Conservation (phyloP, 2,113 vertebrate species). For the Hemichromis elongatus region DNA sequence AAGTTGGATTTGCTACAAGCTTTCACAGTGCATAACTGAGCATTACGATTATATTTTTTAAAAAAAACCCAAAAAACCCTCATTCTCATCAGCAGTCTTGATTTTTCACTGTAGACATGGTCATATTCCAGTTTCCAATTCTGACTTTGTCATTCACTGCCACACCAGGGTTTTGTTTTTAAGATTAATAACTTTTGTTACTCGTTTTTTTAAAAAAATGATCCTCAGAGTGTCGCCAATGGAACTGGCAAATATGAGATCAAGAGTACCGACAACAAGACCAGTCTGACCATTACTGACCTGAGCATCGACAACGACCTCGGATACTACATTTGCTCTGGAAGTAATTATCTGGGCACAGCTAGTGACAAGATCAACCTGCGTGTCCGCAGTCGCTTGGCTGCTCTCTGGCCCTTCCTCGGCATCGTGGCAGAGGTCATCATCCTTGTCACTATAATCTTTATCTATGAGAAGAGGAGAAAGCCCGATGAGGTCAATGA, state of each 20-base stretch:
- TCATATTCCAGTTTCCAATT: neutral
- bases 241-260: constrained; percentile 71
- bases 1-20: neutral
- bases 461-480: constrained; percentile 96
- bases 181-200: neutral
- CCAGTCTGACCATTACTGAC: constrained; percentile 69
- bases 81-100: neutral
- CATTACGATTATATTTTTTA: accelerated
- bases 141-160: too few species aligned
- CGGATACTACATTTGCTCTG: constrained; percentile 78
- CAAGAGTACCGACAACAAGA: constrained; percentile 66
- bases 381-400: constrained; percentile 87
- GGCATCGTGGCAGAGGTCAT: constrained; percentile 96
- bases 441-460: constrained; percentile 90
- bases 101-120: neutral
- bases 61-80: neutral
- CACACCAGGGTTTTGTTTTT: too few species aligned
- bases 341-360: constrained; percentile 35
- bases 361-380: constrained; percentile 45
- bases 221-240: constrained; percentile 57
- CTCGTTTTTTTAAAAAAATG: neutral
- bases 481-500: constrained; percentile 89
- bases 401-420: constrained; percentile 95
- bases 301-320: constrained; percentile 75
- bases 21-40: neutral